phyloP scores from a whole-genome alignment of 2,113 vertebrate species.

The Myotis brandtii region DNA sequence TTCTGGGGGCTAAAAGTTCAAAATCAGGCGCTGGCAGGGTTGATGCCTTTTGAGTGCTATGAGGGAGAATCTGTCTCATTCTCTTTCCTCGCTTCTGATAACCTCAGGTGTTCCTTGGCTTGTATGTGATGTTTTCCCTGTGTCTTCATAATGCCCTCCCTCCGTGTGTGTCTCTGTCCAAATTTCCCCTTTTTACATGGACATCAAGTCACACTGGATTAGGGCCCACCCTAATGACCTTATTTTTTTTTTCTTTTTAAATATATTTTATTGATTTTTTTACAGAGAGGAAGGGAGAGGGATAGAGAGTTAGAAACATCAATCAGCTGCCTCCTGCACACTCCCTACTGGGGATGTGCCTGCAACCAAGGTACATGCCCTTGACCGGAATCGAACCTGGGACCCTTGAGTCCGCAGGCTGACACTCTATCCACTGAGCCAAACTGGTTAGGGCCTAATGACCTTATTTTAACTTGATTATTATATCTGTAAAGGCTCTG shows the following conservation, averaged over 20 bases:
- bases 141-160: not conserved
- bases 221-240: not conserved
- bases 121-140: not conserved
- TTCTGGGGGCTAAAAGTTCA: not conserved
- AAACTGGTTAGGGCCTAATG: not conserved
- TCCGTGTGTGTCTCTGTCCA: not conserved
- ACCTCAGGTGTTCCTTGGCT: not conserved
- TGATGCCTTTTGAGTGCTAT: not conserved
- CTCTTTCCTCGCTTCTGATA: not conserved
- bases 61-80: not conserved
- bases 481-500: not conserved
- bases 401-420: too few relatives aligned
- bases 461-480: constrained; percentile 15
- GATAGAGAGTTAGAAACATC: too few relatives aligned
- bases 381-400: too few relatives aligned
- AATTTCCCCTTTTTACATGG: not conserved
- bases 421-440: too few relatives aligned
- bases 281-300: too few relatives aligned
- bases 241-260: not conserved
- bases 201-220: not conserved
- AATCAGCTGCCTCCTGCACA: too few relatives aligned
- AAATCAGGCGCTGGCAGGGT: not conserved
- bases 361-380: too few relatives aligned
- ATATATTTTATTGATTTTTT: too few relatives aligned
- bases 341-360: too few relatives aligned